Percentiles rank a stretch among this genome's conserved stretches.
Evolutionary conservation across 2,113 vertebrate genomes (phyloP).

Genomic region (Aphyosemion australe): DNA sequence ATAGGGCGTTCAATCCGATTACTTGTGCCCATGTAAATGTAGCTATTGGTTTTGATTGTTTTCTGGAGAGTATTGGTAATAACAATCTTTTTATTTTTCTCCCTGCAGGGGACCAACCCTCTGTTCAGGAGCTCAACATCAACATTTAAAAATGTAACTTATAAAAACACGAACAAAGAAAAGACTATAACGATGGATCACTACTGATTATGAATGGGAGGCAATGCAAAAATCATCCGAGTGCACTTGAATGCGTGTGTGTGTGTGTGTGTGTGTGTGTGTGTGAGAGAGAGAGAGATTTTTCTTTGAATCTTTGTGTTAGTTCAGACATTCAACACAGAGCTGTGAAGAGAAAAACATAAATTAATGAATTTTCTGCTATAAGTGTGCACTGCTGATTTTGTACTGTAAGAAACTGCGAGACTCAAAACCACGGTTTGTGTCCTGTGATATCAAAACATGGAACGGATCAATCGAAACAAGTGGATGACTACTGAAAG

Average conservation of each 20-base stretch:
- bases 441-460: slow-evolving; percentile 43
- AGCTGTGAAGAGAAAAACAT: slow-evolving; percentile 39
- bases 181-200: slow-evolving; percentile 72
- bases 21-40: too few relatives aligned
- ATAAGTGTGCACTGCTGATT: slow-evolving; percentile 47
- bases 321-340: slow-evolving; percentile 46
- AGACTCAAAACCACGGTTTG: neutral
- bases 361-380: slow-evolving; percentile 59
- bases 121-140: slow-evolving; percentile 94
- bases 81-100: slow-evolving; percentile 28
- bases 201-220: slow-evolving; percentile 69
- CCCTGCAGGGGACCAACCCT: slow-evolving; percentile 91
- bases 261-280: slow-evolving; percentile 37
- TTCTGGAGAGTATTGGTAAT: too few relatives aligned
- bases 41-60: too few relatives aligned
- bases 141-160: slow-evolving; percentile 97
- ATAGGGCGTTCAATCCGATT: too few relatives aligned
- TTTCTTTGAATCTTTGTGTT: slow-evolving; percentile 23
- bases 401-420: slow-evolving; percentile 58
- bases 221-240: slow-evolving; percentile 41
- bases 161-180: slow-evolving; percentile 85
- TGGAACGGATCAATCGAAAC: slow-evolving; percentile 21
- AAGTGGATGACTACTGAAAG: slow-evolving; percentile 69
- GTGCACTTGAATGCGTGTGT: slow-evolving; percentile 59
- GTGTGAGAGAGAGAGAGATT: slow-evolving; percentile 2